Evolutionary conservation across 1,140 invertebrate genomes (phyloP), one percentile per base, ranked within the genome.

Genomic region (Eulimnadia texana): DNA sequence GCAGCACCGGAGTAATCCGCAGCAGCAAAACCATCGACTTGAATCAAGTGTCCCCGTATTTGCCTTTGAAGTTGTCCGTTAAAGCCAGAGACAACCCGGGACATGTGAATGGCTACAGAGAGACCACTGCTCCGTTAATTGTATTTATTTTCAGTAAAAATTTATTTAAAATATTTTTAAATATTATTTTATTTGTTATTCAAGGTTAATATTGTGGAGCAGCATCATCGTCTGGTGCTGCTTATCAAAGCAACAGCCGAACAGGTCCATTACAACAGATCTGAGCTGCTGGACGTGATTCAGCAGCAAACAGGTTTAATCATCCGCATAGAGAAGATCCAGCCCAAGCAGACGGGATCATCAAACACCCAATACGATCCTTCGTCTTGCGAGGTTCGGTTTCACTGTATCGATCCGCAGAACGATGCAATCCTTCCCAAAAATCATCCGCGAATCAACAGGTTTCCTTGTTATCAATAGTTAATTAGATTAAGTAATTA

Each of bases 311-410:
- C 82, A 0, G 83, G 82, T 0, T 68, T 90, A 3, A 75, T 90
- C 2, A 80, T 87, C 9, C 86, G 86, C 0, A 78, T 91, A 33
- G 88, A 92, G 66, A 85, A 83, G 64, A 76, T 92, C 16, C 82
- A 82, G 2, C 77, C 80, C 3, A 78, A 82, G 50, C 81, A 85
- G 65, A 82, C 61, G 71, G 19, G 65, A 78, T 79, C 24, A 78
- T 80, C 61, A 90, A 90, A 84, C 0, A 70, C 90, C 3, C 81
- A 87, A 65, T 80, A 76, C 19, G 85, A 88, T 70, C 73, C 79
- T 0, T 75, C 79, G n/a, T 85, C 84, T 6, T 90, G 88, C 0
- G 88, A 91, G 68, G 78, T 92, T 2, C 91, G 87, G 86, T 84
- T 93, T 70, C 92, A 91, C 66, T 77, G 85, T 0, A 77, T 93